Percentiles rank a stretch among this genome's conserved stretches.
These are phyloP conservation scores for Stegodyphus dumicola DNA, from an alignment of 1,140 invertebrate species.

Conservation along the genomic window DNA sequence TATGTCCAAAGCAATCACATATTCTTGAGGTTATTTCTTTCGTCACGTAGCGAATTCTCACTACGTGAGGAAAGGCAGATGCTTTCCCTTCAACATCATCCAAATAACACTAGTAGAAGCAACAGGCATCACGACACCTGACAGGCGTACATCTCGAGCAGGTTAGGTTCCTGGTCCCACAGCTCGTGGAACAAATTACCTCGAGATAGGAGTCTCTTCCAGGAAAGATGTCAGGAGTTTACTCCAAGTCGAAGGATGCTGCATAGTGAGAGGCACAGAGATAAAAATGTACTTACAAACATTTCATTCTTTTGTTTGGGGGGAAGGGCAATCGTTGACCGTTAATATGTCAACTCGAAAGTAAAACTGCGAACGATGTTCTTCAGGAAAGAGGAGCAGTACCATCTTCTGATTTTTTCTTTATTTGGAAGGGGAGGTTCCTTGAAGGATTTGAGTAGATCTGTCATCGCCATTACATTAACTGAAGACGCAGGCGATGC, in stretches of 20 bases:
- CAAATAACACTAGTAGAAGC: background rate
- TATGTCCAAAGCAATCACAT: too few species aligned
- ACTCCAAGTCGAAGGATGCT: too few species aligned
- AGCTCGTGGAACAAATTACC: background rate
- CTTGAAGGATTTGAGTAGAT: constrained; percentile 35
- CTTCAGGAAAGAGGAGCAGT: too few species aligned
- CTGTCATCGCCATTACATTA: constrained; percentile 48
- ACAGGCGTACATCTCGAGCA: background rate
- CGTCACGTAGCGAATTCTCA: too few species aligned
- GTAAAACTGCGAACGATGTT: too few species aligned
- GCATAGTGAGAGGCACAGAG: background rate
- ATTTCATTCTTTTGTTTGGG: constrained; percentile 20
- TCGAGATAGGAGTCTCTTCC: constrained; percentile 15
- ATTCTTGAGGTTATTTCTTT: too few species aligned
- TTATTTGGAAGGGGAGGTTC: background rate
- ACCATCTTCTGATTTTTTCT: background rate
- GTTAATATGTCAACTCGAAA: constrained; percentile 22
- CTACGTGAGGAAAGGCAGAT: too few species aligned
- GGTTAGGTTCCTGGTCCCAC: too few species aligned
- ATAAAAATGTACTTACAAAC: constrained; percentile 5
- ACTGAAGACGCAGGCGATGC: constrained; percentile 12
- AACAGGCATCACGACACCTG: constrained; percentile 3
- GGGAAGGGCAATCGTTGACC: constrained; percentile 21
- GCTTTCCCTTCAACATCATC: too few species aligned
- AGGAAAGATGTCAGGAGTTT: background rate